A percentile compares a stretch with the other conserved stretches of the same genome.
Conservation (phyloP, 2,888 invertebrate genomes). For the Polyploca ridens region DNA sequence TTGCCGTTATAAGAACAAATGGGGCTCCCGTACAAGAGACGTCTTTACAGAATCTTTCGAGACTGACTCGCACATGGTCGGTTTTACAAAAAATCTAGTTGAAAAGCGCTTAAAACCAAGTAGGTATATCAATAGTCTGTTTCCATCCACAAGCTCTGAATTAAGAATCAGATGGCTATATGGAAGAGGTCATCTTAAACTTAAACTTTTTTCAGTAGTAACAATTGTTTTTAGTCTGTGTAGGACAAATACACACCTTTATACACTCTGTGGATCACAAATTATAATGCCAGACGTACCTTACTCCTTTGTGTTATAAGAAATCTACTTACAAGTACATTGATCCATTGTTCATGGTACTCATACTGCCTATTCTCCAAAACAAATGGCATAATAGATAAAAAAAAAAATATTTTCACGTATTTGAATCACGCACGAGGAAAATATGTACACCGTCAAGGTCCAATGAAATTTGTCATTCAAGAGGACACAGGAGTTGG, state of each 20-base stretch:
- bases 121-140: too few species aligned
- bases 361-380: conserved; percentile 7
- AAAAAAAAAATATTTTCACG: conserved; percentile 40
- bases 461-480: conserved; percentile 81
- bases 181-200: too few species aligned
- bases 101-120: too few species aligned
- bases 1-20: too few species aligned
- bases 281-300: conserved; percentile 13
- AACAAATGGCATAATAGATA: conserved; percentile 17
- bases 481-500: conserved; percentile 51
- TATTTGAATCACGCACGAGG: conserved; percentile 80
- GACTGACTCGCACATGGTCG: neutral
- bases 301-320: conserved; percentile 1
- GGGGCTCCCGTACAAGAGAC: too few species aligned
- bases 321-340: neutral
- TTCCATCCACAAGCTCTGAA: too few species aligned
- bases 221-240: too few species aligned
- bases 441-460: conserved; percentile 75
- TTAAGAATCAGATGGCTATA: too few species aligned
- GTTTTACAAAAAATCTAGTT: too few species aligned
- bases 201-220: too few species aligned
- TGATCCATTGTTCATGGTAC: conserved; percentile 12
- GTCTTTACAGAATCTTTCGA: neutral
- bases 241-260: neutral
- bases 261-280: neutral